phyloP scores from a whole-genome alignment of 2,888 invertebrate genomes.

The Rhopalosiphum nymphaeae region DNA sequence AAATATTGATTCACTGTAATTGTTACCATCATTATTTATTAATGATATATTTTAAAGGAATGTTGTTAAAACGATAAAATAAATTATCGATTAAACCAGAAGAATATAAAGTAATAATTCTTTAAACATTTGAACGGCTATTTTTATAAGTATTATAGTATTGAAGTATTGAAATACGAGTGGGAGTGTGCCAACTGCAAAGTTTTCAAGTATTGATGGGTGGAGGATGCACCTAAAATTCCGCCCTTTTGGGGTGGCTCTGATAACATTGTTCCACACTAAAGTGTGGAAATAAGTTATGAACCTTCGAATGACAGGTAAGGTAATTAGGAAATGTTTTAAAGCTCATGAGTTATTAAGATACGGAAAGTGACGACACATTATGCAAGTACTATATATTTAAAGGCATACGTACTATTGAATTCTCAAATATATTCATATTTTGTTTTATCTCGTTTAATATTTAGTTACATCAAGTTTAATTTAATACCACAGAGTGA shows the following conservation, averaged over 20 bases:
- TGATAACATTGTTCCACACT: neutral
- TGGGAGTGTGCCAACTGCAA: neutral
- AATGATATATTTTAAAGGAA: neutral
- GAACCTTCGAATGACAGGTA: neutral
- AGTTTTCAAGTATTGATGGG: neutral
- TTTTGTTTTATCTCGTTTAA: neutral
- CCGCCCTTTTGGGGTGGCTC: neutral
- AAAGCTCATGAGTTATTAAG: neutral
- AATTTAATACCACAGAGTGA: neutral
- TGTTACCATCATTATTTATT: neutral
- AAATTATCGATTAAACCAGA: neutral
- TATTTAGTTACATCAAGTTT: constrained; percentile 5
- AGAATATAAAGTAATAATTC: neutral
- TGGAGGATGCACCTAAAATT: neutral
- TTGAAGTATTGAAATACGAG: neutral
- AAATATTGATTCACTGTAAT: neutral
- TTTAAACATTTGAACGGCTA: neutral
- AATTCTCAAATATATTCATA: neutral
- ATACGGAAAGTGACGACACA: neutral
- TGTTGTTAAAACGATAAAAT: neutral
- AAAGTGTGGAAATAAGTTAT: constrained; percentile 7
- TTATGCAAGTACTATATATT: neutral
- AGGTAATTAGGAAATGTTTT: constrained; percentile 17
- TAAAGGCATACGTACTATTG: neutral
- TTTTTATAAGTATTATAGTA: neutral